Evolutionary conservation across 2,797 vertebrate genomes (phyloP).

Genomic region (Siniperca scherzeri): DNA sequence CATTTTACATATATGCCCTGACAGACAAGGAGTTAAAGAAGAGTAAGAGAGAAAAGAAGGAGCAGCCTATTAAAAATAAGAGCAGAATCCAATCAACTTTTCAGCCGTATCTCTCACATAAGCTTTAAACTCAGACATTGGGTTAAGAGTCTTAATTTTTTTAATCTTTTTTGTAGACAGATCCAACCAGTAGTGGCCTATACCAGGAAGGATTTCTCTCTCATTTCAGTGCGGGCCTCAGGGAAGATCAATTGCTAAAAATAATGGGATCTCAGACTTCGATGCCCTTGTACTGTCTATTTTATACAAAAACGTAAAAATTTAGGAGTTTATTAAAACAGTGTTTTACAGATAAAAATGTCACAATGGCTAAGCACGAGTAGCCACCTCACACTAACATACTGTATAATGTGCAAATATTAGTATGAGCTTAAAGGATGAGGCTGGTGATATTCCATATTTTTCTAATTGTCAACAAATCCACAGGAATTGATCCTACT

Average conservation of each 20-base stretch:
- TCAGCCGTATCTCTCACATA: slow-evolving; percentile 31
- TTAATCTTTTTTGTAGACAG: slow-evolving; percentile 49
- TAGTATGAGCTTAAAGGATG: neutral
- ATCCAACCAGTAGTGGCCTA: slow-evolving; percentile 31
- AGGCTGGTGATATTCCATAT: neutral
- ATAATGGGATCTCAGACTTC: slow-evolving; percentile 57
- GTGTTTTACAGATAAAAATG: slow-evolving; percentile 28
- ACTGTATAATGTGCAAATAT: neutral
- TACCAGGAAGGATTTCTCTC: slow-evolving; percentile 37
- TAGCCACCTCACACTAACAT: neutral
- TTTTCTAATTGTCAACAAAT: neutral
- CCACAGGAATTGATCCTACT: neutral
- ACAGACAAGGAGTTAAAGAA: slow-evolving; percentile 23
- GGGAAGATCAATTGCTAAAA: slow-evolving; percentile 57
- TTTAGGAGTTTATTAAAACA: slow-evolving; percentile 1
- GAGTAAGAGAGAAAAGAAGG: slow-evolving; percentile 15
- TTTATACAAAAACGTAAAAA: slow-evolving; percentile 19
- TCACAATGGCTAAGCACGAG: slow-evolving; percentile 19
- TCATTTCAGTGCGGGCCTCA: slow-evolving; percentile 35
- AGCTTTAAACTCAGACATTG: slow-evolving; percentile 43
- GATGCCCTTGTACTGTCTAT: slow-evolving; percentile 25
- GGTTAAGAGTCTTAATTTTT: slow-evolving; percentile 49
- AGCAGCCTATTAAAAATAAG: slow-evolving; percentile 46
- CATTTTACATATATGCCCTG: slow-evolving; percentile 13
- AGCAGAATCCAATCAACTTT: slow-evolving; percentile 58